Conservation (phyloP, 2,113 vertebrate genomes). For the Podarcis muralis region DNA sequence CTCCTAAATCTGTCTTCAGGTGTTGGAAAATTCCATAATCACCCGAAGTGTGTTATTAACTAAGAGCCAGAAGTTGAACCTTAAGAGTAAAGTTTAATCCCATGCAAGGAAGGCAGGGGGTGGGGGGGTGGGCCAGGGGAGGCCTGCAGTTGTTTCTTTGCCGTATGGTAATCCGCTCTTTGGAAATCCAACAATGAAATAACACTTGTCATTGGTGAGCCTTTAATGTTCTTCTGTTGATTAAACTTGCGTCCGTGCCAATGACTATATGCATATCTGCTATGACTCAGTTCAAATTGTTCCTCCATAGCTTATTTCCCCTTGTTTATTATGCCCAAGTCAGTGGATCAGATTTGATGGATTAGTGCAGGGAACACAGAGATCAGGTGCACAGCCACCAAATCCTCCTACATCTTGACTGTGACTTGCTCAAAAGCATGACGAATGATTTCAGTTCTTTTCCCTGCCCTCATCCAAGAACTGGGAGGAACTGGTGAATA, state of each 20-base stretch:
- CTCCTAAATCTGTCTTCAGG: neutral
- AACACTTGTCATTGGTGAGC: neutral
- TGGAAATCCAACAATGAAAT: neutral
- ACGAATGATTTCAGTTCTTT: neutral
- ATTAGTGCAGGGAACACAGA: neutral
- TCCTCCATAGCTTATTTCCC: neutral
- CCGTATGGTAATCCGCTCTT: neutral
- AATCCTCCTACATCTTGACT: neutral
- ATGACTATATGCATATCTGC: neutral
- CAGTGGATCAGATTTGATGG: neutral
- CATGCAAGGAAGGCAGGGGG: neutral
- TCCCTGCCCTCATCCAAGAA: neutral
- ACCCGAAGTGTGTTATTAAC: neutral
- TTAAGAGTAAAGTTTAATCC: neutral
- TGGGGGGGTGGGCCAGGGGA: too few relatives aligned
- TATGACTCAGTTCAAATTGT: neutral
- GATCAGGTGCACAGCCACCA: neutral
- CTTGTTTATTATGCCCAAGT: neutral
- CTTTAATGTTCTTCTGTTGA: neutral
- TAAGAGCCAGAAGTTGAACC: too few relatives aligned
- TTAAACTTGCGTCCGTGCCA: neutral
- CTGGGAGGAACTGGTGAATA: neutral
- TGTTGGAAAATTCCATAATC: neutral
- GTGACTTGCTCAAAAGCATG: neutral
- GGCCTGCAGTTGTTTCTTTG: neutral